Evolutionary conservation across 2,797 vertebrate genomes (phyloP).

Genomic region (Poecilia velifera): DNA sequence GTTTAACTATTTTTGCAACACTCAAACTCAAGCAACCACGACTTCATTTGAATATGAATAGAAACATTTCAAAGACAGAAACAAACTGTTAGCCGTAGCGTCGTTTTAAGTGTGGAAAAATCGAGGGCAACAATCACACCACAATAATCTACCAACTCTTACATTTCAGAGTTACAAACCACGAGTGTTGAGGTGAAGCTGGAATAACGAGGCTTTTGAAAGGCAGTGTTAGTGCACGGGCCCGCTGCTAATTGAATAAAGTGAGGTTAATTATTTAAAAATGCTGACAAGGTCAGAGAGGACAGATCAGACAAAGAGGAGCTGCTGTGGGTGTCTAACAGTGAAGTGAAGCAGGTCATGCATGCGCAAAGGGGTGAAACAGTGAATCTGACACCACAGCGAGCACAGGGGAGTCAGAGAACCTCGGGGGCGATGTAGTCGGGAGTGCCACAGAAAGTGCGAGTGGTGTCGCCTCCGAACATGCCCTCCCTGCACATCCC

Average conservation of each 20-base stretch:
- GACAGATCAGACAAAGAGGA: conserved; percentile 45
- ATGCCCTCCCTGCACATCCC: conserved; percentile 94
- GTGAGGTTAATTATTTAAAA: conserved; percentile 71
- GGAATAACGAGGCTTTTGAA: conserved; percentile 43
- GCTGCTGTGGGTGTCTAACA: conserved; percentile 19
- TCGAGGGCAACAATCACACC: not conserved
- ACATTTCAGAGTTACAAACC: conserved; percentile 2
- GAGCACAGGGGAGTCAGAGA: conserved; percentile 21
- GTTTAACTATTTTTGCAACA: not conserved
- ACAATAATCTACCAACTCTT: not conserved
- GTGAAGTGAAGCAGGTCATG: conserved; percentile 48
- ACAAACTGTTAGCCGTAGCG: not conserved
- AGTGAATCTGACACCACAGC: conserved; percentile 5
- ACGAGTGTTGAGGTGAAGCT: not conserved
- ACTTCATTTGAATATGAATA: not conserved
- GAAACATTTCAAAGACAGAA: not conserved
- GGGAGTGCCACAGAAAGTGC: conserved; percentile 92
- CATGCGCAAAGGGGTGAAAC: conserved; percentile 34
- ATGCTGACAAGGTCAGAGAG: conserved; percentile 70
- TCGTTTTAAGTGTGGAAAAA: not conserved
- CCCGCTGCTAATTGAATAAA: conserved; percentile 65
- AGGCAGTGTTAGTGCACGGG: conserved; percentile 28
- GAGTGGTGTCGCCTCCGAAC: conserved; percentile 86
- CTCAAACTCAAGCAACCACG: not conserved
- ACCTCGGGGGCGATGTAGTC: conserved; percentile 96